Evolutionary conservation across 2,888 invertebrate genomes (phyloP).

Genomic region (Villa cingulata): DNA sequence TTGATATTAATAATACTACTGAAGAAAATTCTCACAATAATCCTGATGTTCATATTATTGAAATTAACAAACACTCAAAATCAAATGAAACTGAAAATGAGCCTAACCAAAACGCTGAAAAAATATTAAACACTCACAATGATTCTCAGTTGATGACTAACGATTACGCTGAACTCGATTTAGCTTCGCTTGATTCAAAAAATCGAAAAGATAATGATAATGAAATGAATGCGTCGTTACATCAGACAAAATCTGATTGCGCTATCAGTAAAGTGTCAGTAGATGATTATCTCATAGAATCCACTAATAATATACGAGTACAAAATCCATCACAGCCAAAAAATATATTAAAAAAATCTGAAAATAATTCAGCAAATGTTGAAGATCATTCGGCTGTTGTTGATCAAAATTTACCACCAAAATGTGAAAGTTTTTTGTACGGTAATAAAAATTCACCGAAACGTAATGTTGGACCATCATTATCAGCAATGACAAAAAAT

Average conservation of each 20-base stretch:
- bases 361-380: neutral
- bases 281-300: too few species aligned
- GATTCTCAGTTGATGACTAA: neutral
- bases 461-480: too few species aligned
- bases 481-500: slow-evolving; percentile 16
- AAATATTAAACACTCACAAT: neutral
- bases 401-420: neutral
- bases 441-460: neutral
- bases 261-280: too few species aligned
- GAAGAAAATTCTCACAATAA: neutral
- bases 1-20: neutral
- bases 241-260: too few species aligned
- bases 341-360: neutral
- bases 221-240: too few species aligned
- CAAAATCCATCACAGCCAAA: too few species aligned
- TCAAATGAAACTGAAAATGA: neutral
- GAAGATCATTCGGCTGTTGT: neutral
- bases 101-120: neutral
- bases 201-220: neutral
- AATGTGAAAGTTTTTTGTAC: neutral
- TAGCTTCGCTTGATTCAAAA: neutral
- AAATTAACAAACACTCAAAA: too few species aligned
- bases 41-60: neutral
- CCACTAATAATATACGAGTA: too few species aligned
- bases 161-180: neutral